Conservation (phyloP, 2,888 invertebrate genomes). For the Catocala nupta region DNA sequence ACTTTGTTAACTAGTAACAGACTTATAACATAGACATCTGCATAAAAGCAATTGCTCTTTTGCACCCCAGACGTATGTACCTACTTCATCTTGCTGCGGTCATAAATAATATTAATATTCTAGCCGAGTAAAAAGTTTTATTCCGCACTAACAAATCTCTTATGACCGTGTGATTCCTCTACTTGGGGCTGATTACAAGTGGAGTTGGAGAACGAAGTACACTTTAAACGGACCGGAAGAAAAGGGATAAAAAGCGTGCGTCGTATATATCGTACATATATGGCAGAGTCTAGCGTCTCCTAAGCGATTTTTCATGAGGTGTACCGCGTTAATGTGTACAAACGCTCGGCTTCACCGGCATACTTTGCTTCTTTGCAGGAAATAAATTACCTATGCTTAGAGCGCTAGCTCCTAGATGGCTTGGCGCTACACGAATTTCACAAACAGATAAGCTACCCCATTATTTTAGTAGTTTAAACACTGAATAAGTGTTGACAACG, state of each 20-base stretch:
- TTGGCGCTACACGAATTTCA: constrained; percentile 70
- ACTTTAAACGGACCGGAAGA: constrained; percentile 51
- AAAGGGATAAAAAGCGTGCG: constrained; percentile 40
- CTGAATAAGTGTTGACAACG: constrained; percentile 49
- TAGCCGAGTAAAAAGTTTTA: constrained; percentile 19
- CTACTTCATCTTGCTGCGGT: background rate
- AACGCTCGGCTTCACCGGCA: constrained; percentile 77
- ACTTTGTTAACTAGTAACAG: too few species aligned
- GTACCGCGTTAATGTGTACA: constrained; percentile 84
- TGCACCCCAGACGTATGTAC: constrained; percentile 18
- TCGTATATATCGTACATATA: constrained; percentile 55
- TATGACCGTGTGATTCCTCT: constrained; percentile 11
- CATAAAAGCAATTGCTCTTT: background rate
- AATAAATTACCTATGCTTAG: constrained; percentile 81
- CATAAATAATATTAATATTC: constrained; percentile 18
- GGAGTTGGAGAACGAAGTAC: constrained; percentile 33
- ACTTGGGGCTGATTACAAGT: constrained; percentile 9
- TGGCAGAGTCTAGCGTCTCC: constrained; percentile 71
- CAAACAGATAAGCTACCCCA: constrained; percentile 68
- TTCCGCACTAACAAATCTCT: constrained; percentile 17
- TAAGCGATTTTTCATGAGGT: constrained; percentile 87
- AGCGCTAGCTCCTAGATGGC: constrained; percentile 59
- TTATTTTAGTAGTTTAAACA: constrained; percentile 49
- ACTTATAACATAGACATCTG: background rate
- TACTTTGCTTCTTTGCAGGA: constrained; percentile 82